Conservation (phyloP, 2,888 invertebrate genomes). For the Dusona sp. region DNA sequence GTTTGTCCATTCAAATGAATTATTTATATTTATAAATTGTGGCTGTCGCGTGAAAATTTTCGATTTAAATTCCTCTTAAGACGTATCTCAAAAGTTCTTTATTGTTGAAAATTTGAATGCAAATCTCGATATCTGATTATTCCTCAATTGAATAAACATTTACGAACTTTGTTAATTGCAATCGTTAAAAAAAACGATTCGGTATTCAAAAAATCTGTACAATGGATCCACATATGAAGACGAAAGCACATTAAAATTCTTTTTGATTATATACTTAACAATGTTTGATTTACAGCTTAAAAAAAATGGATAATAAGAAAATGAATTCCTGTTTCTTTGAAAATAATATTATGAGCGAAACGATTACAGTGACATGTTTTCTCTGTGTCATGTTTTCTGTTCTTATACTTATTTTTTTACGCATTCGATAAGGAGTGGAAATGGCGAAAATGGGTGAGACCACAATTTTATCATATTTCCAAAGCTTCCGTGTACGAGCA, state of each 20-base stretch:
- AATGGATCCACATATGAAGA: neutral
- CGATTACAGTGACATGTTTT: neutral
- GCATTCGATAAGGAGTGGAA: neutral
- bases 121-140: neutral
- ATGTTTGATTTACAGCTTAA: no score
- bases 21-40: neutral
- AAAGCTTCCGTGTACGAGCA: slow-evolving; percentile 19
- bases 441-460: neutral
- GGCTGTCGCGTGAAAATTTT: neutral
- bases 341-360: no score
- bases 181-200: neutral
- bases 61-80: neutral
- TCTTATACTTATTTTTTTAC: neutral
- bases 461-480: slow-evolving; percentile 6
- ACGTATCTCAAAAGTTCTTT: neutral
- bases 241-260: neutral
- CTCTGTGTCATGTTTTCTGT: neutral
- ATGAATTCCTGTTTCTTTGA: no score
- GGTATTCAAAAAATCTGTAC: neutral
- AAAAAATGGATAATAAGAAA: no score
- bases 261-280: no score
- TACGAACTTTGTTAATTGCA: no score
- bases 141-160: neutral
- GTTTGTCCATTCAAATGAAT: neutral
- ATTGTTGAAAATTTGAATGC: neutral